A percentile compares a stretch with the other conserved stretches of the same genome.
Evolutionary conservation across 1,140 invertebrate genomes (phyloP).

Genomic region (Dendroctonus valens): DNA sequence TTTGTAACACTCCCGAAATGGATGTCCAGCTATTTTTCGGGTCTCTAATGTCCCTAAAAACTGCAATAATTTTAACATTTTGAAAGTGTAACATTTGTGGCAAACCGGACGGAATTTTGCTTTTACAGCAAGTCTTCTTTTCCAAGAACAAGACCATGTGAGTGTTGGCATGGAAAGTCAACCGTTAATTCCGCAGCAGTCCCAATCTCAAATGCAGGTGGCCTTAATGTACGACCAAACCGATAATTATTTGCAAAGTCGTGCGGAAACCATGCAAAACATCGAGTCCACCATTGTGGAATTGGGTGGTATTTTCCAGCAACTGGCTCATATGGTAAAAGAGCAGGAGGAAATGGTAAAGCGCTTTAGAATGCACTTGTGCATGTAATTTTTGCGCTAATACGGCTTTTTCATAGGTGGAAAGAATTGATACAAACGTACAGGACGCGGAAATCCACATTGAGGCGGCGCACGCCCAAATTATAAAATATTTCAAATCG

Average conservation of each 20-base stretch:
- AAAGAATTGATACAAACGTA: constrained; percentile 96
- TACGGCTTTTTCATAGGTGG: constrained; percentile 50
- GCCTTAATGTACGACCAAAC: constrained; percentile 78
- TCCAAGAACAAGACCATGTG: constrained; percentile 67
- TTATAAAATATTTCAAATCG: constrained; percentile 97
- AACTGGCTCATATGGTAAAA: constrained; percentile 97
- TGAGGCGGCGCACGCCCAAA: constrained; percentile 95
- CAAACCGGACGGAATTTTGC: not conserved
- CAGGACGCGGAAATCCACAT: constrained; percentile 95
- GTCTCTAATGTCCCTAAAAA: too few species aligned
- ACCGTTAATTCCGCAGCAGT: constrained; percentile 48
- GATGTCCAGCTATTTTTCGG: too few species aligned
- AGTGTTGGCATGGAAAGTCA: constrained; percentile 71
- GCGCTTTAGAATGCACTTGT: not conserved
- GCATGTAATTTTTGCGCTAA: not conserved
- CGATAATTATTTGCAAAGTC: constrained; percentile 85
- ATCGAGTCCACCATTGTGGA: constrained; percentile 99
- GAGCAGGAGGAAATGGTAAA: constrained; percentile 98
- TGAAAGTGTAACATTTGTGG: too few species aligned
- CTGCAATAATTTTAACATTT: not conserved
- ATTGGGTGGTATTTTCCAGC: constrained; percentile 97
- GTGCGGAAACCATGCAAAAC: constrained; percentile 98
- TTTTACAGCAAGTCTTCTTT: constrained; percentile 46
- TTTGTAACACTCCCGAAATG: too few species aligned
- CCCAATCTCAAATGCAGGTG: constrained; percentile 59